Percentiles rank a stretch among this genome's conserved stretches.
These are phyloP conservation scores for Oreochromis mossambicus DNA, from an alignment of 2,797 vertebrate species.

Conservation along the genomic window DNA sequence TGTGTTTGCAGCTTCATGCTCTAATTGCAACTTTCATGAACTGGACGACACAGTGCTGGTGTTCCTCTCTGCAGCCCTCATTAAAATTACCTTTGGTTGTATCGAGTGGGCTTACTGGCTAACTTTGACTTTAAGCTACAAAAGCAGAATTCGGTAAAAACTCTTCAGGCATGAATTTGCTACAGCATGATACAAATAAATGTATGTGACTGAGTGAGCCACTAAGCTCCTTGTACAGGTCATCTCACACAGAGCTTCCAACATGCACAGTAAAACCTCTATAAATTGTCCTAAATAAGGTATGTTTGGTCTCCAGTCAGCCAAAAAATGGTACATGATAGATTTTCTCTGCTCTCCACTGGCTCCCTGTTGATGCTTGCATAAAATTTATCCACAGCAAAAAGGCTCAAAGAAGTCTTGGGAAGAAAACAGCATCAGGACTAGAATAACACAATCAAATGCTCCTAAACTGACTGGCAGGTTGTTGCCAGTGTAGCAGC, in stretches of 20 bases:
- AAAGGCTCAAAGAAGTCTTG: not conserved
- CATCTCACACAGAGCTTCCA: not conserved
- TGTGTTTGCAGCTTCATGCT: not conserved
- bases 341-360: not conserved
- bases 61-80: not conserved
- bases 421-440: not conserved
- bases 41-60: fast-evolving
- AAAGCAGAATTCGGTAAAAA: not conserved
- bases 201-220: not conserved
- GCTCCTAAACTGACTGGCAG: not conserved
- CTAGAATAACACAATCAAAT: not conserved
- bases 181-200: not conserved
- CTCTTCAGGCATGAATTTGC: not conserved
- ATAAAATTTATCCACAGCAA: not conserved
- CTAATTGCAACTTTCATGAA: not conserved
- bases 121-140: not conserved
- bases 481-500: not conserved
- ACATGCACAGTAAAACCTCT: not conserved
- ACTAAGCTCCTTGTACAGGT: not conserved
- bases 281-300: not conserved
- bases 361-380: not conserved
- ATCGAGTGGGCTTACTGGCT: not conserved
- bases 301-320: not conserved
- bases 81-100: not conserved
- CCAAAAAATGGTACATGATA: not conserved